phyloP scores from a whole-genome alignment of 2,797 vertebrate species.

The Hydrophis major region DNA sequence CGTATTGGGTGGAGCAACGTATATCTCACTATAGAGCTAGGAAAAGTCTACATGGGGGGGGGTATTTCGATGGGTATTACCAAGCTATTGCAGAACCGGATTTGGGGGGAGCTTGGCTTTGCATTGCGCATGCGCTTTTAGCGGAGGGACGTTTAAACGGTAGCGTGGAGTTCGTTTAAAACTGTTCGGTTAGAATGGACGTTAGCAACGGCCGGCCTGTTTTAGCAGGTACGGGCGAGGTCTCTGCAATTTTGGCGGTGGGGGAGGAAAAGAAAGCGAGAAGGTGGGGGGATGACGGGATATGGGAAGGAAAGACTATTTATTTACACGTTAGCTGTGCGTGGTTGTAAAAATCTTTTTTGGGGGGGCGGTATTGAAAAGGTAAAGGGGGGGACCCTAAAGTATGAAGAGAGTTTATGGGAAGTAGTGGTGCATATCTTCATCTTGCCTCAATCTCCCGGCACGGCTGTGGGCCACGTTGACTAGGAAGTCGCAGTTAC shows the following conservation, averaged over 20 bases:
- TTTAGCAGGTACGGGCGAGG: neutral
- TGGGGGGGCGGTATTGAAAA: neutral
- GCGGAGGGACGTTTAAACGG: neutral
- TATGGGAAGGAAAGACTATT: neutral
- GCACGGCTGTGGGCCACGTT: neutral
- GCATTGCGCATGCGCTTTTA: neutral
- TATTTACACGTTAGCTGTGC: neutral
- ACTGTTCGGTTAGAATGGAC: neutral
- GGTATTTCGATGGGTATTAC: neutral
- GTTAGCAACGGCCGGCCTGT: neutral
- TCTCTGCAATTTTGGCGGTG: too few relatives aligned
- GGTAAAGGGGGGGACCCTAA: neutral
- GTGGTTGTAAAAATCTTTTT: neutral
- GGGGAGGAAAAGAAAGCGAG: too few relatives aligned
- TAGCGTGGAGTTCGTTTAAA: neutral
- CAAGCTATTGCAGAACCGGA: neutral
- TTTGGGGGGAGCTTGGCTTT: rapidly evolving
- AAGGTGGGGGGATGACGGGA: too few relatives aligned
- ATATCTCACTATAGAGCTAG: neutral
- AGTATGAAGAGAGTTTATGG: neutral
- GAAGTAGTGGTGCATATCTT: neutral
- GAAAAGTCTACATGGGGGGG: neutral
- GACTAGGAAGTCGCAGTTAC: neutral
- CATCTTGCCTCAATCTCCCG: neutral
- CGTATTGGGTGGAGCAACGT: neutral